Percentiles rank a stretch among this genome's conserved stretches.
These are phyloP conservation scores for Trididemnum clinides DNA, from an alignment of 23 tunicate species.

Conservation along the genomic window DNA sequence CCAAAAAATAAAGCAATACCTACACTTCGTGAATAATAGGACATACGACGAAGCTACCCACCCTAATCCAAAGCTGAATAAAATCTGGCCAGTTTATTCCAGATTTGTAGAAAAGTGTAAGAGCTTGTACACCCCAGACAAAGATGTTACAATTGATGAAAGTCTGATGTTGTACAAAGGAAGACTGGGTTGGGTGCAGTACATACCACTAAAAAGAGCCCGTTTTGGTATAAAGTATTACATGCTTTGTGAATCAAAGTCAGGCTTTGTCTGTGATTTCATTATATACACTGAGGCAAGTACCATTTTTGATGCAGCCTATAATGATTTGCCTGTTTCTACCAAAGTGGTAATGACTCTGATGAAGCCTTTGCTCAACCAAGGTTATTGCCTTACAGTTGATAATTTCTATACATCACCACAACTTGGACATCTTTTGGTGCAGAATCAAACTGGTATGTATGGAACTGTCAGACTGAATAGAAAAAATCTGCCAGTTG, in stretches of 20 bases:
- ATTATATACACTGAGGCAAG: conserved; percentile 22
- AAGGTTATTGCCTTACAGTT: conserved; percentile 30
- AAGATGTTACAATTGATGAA: conserved; percentile 33
- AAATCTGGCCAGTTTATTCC: conserved; percentile 23
- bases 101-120: conserved; percentile 18
- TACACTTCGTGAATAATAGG: conserved; percentile 14
- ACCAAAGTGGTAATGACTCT: conserved; percentile 21
- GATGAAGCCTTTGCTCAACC: conserved; percentile 35
- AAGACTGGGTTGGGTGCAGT: conserved; percentile 29
- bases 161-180: conserved; percentile 32
- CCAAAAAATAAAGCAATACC: conserved; percentile 22
- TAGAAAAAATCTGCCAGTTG: background rate
- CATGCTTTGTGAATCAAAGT: conserved; percentile 38
- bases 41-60: conserved; percentile 20
- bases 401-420: conserved; percentile 35
- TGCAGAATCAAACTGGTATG: conserved; percentile 13
- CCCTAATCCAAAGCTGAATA: conserved; percentile 29
- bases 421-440: conserved; percentile 18
- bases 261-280: conserved; percentile 28
- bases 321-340: conserved; percentile 1
- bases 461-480: conserved; percentile 18
- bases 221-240: conserved; percentile 5
- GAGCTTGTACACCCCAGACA: conserved; percentile 22
- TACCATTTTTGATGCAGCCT: background rate
- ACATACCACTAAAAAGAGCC: conserved; percentile 28